These are phyloP conservation scores for Metridium senile DNA, from an alignment of 92 coral and sea anemone genomes.

Conservation along the genomic window DNA sequence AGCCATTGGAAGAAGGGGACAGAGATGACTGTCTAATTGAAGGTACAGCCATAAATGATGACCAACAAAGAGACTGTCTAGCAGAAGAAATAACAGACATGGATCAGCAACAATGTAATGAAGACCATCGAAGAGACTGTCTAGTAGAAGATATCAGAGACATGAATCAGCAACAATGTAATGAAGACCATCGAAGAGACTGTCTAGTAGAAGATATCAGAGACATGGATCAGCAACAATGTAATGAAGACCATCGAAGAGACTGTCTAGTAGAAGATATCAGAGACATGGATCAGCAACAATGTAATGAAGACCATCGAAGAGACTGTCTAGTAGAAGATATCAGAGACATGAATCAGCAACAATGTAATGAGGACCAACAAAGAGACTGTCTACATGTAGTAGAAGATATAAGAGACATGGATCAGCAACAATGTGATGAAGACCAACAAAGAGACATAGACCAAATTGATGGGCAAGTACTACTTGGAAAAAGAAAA, in stretches of 20 bases:
- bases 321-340: background rate
- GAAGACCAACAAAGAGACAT: background rate
- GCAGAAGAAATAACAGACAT: background rate
- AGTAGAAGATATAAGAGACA: background rate
- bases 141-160: too few relatives aligned
- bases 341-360: background rate
- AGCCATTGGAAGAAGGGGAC: background rate
- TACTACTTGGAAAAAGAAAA: background rate
- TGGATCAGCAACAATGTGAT: background rate
- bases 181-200: background rate
- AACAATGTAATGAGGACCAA: background rate
- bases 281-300: background rate
- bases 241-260: background rate
- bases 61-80: background rate
- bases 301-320: background rate
- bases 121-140: conserved; percentile 1
- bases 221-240: background rate
- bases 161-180: background rate
- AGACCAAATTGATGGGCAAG: background rate
- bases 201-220: too few relatives aligned
- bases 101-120: background rate
- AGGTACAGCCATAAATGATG: background rate
- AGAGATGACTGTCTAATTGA: background rate
- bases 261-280: background rate
- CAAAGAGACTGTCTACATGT: background rate